Conservation (phyloP, 2,888 invertebrate species). For the Blastobasis lacticolella region DNA sequence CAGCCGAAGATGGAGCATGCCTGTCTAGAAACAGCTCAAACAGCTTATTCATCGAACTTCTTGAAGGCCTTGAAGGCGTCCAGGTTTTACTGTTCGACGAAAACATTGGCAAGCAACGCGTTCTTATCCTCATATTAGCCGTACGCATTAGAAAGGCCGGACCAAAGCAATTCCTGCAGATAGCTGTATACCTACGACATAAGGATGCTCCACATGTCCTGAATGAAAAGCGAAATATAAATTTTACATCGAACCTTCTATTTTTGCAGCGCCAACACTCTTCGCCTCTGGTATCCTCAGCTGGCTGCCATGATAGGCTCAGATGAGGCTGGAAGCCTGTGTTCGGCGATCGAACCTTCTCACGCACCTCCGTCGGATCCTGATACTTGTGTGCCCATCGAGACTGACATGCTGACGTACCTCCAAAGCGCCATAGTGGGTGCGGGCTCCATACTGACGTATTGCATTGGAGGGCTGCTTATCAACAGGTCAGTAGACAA, state of each 20-base stretch:
- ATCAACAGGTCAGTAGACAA: constrained; percentile 40
- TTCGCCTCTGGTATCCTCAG: constrained; percentile 91
- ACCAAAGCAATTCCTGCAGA: too few species aligned
- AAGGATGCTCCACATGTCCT: too few species aligned
- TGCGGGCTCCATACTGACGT: constrained; percentile 75
- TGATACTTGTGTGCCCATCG: constrained; percentile 44
- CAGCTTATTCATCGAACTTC: too few species aligned
- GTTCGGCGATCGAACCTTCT: constrained; percentile 48
- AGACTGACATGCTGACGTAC: constrained; percentile 77
- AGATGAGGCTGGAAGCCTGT: constrained; percentile 37
- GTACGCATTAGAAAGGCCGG: too few species aligned
- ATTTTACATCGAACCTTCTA: neutral
- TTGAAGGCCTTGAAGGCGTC: too few species aligned
- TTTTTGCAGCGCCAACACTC: constrained; percentile 79
- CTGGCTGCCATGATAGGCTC: constrained; percentile 81
- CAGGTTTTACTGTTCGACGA: too few species aligned
- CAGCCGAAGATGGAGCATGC: too few species aligned
- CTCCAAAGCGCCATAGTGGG: constrained; percentile 81
- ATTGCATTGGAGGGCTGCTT: constrained; percentile 68
- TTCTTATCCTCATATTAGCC: too few species aligned
- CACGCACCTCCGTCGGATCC: constrained; percentile 16
- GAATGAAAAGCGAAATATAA: too few species aligned
- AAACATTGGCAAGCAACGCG: too few species aligned
- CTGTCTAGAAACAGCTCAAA: too few species aligned
- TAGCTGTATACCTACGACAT: too few species aligned